Conservation (phyloP, 2,888 invertebrate species). For the Petrophora chlorosata region DNA sequence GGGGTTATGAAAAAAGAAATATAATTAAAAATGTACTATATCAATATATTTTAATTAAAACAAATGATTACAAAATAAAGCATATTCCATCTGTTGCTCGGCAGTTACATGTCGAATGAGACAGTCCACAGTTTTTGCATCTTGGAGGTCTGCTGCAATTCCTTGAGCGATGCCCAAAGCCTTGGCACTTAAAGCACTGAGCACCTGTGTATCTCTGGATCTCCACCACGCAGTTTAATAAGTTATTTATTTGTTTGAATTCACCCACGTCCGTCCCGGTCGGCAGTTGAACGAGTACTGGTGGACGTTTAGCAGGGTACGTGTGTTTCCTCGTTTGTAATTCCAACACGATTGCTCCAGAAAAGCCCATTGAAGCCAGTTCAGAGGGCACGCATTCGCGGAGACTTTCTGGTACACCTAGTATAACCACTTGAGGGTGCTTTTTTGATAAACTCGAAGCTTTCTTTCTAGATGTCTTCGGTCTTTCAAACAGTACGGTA, state of each 20-base stretch:
- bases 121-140: neutral
- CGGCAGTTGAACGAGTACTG: neutral
- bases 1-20: neutral
- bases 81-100: neutral
- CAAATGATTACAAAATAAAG: neutral
- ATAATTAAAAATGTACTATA: neutral
- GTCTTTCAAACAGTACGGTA: neutral
- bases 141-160: neutral
- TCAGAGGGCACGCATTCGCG: neutral
- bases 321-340: neutral
- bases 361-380: conserved; percentile 2
- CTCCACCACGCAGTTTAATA: conserved; percentile 1
- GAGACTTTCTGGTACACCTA: neutral
- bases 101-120: neutral
- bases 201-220: conserved; percentile 1
- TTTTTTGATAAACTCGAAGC: neutral
- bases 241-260: conserved; percentile 1
- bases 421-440: neutral
- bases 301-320: neutral
- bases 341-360: neutral
- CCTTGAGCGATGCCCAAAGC: neutral
- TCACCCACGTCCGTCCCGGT: neutral
- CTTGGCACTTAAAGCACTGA: neutral
- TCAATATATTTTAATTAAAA: neutral
- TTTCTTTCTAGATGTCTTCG: neutral